Evolutionary conservation across 37 sponge, comb jelly and placozoan genomes (phyloP), one percentile per base, ranked within the genome.

Genomic region (Spongilla lacustris): DNA sequence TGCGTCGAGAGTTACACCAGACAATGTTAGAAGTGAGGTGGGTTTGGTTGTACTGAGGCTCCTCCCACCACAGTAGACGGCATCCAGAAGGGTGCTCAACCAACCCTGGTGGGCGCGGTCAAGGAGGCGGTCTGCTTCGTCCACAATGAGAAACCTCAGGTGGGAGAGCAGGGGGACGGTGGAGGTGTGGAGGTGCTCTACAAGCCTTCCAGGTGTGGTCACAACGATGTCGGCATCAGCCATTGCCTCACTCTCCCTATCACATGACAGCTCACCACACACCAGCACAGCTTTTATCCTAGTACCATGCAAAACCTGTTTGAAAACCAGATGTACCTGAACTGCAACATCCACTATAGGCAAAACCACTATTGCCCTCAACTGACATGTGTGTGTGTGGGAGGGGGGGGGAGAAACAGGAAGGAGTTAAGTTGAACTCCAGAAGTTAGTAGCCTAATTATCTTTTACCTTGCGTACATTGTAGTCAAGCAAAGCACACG

Each of bases 51-150:
- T 17, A 19, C 58, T 1, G 21, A 1, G 58, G 21, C 32, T 23
- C 32, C 24, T 3, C 23, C 35, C 75, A 5, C 67, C 77, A 30
- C 14, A 49, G 21, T 68, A 66, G 12, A 87, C 81, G 19, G 85
- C 72, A 21, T 68, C 35, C 74, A 88, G 35, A 23, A 96, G 41
- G 72, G 75, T 77, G 26, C 83, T 83, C 22, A 96, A 69, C 99
- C 99, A 98, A 6, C 85, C 89, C 27, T 95, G 87, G 81, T 85
- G 93, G 14, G 87, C 70, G 74, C 91, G 92, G 29, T 91, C 91
- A 14, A 99, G 68, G 32, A 99, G 79, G 30, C 92, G 81, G 69
- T 99, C 99, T 36, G 94, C 97, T 72, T 99, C 99, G 80, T 99
- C 99, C 0, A 99, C 78, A 25, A 99, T 96, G 33, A 99, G 83